Evolutionary conservation across 1,140 invertebrate species (phyloP), one percentile per base, ranked within the genome.

Genomic region (Drosophila punjabiensis): DNA sequence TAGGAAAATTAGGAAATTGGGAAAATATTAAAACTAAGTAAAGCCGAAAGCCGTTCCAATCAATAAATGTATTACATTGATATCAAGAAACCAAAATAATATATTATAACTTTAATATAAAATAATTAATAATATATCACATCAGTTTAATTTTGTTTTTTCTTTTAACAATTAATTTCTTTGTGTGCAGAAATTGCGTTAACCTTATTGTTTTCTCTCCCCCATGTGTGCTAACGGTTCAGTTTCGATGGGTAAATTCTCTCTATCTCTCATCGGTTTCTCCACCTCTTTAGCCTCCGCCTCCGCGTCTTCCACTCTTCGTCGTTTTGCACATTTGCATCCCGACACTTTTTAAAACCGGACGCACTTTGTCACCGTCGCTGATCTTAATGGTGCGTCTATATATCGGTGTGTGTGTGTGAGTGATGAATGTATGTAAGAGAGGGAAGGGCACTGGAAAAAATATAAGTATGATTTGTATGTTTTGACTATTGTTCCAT

Each of bases 291-390:
- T 47, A 48, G 30, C 28, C n/a, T n/a, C n/a, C 33, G 32, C 32
- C 47, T 18, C 41, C 35, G 28, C 30, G 28, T 30, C 66, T 32
- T 33, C 32, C 68, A 20, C 43, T 62, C 20, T 24, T 39, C 41
- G 35, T 20, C 33, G 65, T 53, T 58, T 60, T 55, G 48, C 75
- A 73, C 74, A 88, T 89, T 88, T 88, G 85, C 84, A 88, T 89
- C 77, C 77, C 81, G 85, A 88, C 82, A 81, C 67, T 71, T 82
- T 76, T 77, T 59, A 45, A 81, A 88, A 89, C 85, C 85, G 85
- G 86, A 88, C 85, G 85, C 85, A 88, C 81, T 88, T 88, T 88
- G 84, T 88, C 85, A 89, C 74, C 79, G 78, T 81, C 78, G 45
- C 70, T 60, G 81, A 81, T 89, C 84, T 84, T 88, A 88, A 89